These are phyloP conservation scores for Drosophila burlai DNA, from an alignment of 1,140 invertebrate species.

Conservation along the genomic window DNA sequence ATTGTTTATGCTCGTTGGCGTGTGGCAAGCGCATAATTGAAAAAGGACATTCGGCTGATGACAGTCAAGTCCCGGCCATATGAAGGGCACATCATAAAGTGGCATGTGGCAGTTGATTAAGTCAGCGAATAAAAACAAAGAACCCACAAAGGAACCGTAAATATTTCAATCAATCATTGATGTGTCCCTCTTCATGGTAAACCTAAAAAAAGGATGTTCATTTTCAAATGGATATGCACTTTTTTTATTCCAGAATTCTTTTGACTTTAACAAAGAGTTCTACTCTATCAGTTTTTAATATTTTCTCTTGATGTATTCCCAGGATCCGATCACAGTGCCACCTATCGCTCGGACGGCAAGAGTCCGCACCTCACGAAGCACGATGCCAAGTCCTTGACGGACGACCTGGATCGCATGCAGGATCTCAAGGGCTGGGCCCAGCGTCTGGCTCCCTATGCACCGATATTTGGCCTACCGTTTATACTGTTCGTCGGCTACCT, in stretches of 20 bases:
- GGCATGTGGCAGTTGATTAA: slow-evolving; percentile 67
- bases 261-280: background rate
- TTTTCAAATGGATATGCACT: background rate
- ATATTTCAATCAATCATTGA: slow-evolving; percentile 51
- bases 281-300: background rate
- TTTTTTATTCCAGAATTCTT: background rate
- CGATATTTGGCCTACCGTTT: background rate
- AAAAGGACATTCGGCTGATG: slow-evolving; percentile 78
- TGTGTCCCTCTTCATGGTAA: background rate
- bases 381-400: slow-evolving; percentile 77
- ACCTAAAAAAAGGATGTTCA: too few relatives aligned
- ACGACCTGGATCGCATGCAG: slow-evolving; percentile 75
- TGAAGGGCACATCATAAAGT: slow-evolving; percentile 68
- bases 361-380: slow-evolving; percentile 63
- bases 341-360: slow-evolving; percentile 66
- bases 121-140: slow-evolving; percentile 44
- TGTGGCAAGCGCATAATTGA: slow-evolving; percentile 81
- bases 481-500: slow-evolving; percentile 1
- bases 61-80: slow-evolving; percentile 51
- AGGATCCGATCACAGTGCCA: slow-evolving; percentile 75
- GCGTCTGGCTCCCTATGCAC: background rate
- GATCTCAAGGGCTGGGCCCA: slow-evolving; percentile 52
- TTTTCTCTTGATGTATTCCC: background rate
- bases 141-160: slow-evolving; percentile 35
- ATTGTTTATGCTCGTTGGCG: slow-evolving; percentile 79